Base-by-base conservation (phyloP, 2,797 vertebrate genomes). In the Falco cherrug region DNA sequence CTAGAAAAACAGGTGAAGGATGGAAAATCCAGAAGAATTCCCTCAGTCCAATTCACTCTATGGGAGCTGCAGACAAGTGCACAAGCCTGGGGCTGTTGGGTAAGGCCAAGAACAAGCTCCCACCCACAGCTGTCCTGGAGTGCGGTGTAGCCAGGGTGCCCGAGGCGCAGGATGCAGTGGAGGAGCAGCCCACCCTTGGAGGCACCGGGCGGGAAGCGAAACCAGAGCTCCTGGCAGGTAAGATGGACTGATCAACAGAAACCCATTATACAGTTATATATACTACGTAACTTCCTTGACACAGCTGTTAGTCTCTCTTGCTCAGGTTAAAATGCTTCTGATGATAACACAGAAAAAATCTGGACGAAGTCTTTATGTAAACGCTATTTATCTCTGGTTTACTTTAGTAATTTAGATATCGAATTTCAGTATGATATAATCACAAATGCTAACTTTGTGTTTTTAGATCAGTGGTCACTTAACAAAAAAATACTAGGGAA, bases 181-280 rank as follows among this genome's bases (percentile, higher is more conserved):
- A 80, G 41, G 35, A 79, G 6, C 43, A 35, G 43, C 51, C 53
- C 33, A 0, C 54, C 77, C 61, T 56, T 41, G 56, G 74, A n/a
- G 60, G 47, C 70, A 29, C 0, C 0, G 33, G 57, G 61, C 74
- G 45, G 69, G 39, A 28, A 2, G 47, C n/a, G 37, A n/a, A 69
- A 9, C 12, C 37, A 21, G 64, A 92, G 65, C 87, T 90, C 54
- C 9, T 3, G 77, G 24, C 83, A 97, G 96, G 97, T 97, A 95
- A 80, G 96, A 22, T 25, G 67, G 31, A 16, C 43, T 41, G 56
- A 6, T 3, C 31, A 11, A 0, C 15, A 22, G 15, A 50, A 51
- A 31, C 18, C 16, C 4, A 9, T 17, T 21, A 7, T 16, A 5
- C 4, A 4, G 4, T 21, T 9, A 5, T 5, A 8, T 5, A 4